phyloP scores from a whole-genome alignment of 2,888 invertebrate species.

The Melieria crassipennis region DNA sequence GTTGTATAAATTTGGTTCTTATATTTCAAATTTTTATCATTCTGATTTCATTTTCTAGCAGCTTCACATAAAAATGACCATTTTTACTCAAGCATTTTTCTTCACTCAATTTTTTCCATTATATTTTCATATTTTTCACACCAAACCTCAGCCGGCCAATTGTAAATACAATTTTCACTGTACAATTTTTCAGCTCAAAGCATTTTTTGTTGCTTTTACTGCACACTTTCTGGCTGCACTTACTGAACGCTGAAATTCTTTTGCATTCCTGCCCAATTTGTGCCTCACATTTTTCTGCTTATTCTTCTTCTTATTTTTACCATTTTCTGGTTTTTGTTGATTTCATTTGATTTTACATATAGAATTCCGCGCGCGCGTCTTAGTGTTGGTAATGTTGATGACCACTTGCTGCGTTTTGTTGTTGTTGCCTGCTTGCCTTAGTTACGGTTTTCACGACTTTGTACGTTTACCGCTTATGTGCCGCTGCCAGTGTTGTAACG shows the following conservation, averaged over 20 bases:
- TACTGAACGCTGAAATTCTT: not conserved
- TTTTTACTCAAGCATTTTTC: not conserved
- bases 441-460: conserved; percentile 15
- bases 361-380: conserved; percentile 21
- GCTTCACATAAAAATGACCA: no score
- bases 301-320: conserved; percentile 13
- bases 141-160: not conserved
- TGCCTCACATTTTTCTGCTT: conserved; percentile 13
- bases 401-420: not conserved
- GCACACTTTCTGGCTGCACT: not conserved
- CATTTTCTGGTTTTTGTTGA: no score
- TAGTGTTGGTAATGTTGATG: not conserved
- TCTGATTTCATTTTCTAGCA: no score
- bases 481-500: conserved; percentile 38
- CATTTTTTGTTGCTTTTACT: not conserved
- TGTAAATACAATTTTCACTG: not conserved
- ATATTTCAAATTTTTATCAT: no score
- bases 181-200: not conserved
- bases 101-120: not conserved
- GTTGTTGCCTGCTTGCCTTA: conserved; percentile 1
- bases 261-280: not conserved
- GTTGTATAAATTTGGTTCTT: no score
- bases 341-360: conserved; percentile 14
- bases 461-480: conserved; percentile 14
- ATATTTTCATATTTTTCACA: not conserved